Evolutionary conservation across 2,113 vertebrate genomes (phyloP).

Genomic region (Rhipidura dahli): DNA sequence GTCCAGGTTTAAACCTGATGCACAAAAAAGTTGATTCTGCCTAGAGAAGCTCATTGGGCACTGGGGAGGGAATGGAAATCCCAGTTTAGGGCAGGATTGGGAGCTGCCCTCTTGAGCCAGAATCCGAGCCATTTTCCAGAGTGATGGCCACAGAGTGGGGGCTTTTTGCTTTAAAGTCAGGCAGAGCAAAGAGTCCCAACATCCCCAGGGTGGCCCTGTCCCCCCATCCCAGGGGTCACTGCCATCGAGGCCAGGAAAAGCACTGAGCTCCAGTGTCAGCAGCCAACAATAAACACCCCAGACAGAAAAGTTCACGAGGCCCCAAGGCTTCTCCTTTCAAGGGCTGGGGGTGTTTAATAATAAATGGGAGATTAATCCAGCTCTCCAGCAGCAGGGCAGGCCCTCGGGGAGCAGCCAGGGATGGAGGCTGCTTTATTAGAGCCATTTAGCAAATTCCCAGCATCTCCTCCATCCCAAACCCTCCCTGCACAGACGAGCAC

Average conservation of each 20-base stretch:
- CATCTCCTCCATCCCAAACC: neutral
- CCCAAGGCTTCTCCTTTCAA: constrained; percentile 3
- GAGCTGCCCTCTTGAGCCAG: neutral
- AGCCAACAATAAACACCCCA: constrained; percentile 1
- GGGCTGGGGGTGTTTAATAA: constrained; percentile 48
- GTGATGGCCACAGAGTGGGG: fast-evolving
- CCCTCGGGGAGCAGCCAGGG: neutral
- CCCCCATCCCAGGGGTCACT: neutral
- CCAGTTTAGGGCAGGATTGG: no score
- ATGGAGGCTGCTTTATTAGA: neutral
- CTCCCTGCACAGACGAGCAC: neutral
- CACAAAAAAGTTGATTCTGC: neutral
- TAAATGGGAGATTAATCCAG: constrained; percentile 25
- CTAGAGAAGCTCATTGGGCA: neutral
- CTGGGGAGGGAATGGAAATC: fast-evolving
- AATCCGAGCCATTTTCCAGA: neutral
- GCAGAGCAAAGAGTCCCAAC: neutral
- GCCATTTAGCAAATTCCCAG: neutral
- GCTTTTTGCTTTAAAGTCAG: neutral
- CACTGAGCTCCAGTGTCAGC: neutral
- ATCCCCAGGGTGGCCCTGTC: neutral
- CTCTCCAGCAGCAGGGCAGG: neutral
- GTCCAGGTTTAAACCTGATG: fast-evolving
- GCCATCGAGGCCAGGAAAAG: neutral
- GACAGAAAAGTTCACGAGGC: neutral